Base-by-base conservation (phyloP, 2,888 invertebrate species). In the Mactromeris polynyma region DNA sequence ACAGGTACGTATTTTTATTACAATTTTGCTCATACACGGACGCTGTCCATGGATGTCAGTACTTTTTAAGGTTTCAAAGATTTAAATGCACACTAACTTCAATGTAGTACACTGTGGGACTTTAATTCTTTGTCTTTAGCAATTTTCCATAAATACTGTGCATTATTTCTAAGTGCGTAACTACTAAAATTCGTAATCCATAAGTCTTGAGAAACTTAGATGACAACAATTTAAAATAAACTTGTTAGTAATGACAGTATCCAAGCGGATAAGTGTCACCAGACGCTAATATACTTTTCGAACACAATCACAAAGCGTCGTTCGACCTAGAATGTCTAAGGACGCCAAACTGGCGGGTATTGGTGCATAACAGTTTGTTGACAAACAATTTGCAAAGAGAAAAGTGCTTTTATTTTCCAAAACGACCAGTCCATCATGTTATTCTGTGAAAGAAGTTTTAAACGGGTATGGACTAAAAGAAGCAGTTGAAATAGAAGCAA, bases 331-430 rank as follows among this genome's bases (percentile, higher is more conserved):
- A 89, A 90, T 92, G 83, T 89, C 93, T 91, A 93, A 93, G 91
- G 91, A 91, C 87, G 91, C 89, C 89, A 91, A 91, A 85, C 89
- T 91, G 90, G 92, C 91, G 82, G 93, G 93, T 87, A 95, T 94
- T 31, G 95, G 95, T 11, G 95, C 96, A n/a, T 93, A 92, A 90
- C 91, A 93, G n/a, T 96, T 96, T 93, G 95, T 96, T 78, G 95
- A 96, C 89, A 92, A 91, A 19, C 96, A 96, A 93, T 83, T 96
- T 40, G 83, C 89, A 3, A 95, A 96, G 69, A 94, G 96, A 87
- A 95, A 94, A 85, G 94, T 96, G 33, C 87, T 96, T 38, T 81
- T 96, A 64, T 96, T 96, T 90, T 93, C 96, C 11, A 96, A 96
- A 92, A 93, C 91, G 26, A 93, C 93, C 58, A 94, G 93, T 21